phyloP scores from a whole-genome alignment of 2,888 invertebrate genomes.

The Macropis europaea region DNA sequence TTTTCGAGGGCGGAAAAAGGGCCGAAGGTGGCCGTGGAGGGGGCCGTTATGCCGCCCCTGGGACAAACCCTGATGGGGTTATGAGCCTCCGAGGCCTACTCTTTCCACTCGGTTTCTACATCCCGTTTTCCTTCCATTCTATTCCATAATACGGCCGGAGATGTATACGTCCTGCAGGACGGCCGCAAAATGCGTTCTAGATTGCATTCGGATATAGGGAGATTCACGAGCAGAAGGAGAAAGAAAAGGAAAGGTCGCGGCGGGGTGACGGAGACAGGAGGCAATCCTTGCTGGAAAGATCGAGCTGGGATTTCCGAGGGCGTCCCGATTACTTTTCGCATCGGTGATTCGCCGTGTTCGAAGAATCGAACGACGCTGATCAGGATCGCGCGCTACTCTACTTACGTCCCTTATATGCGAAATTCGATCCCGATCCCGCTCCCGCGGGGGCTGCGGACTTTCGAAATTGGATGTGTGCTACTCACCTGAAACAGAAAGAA shows the following conservation, averaged over 20 bases:
- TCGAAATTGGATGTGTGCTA: slow-evolving; percentile 47
- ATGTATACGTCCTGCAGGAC: slow-evolving; percentile 75
- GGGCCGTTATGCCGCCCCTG: slow-evolving; percentile 75
- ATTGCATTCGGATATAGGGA: slow-evolving; percentile 76
- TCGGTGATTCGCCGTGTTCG: slow-evolving; percentile 57
- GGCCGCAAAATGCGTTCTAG: slow-evolving; percentile 77
- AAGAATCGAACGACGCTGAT: slow-evolving; percentile 45
- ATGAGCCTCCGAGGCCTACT: slow-evolving; percentile 82
- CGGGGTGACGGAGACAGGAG: slow-evolving; percentile 6
- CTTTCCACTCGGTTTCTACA: slow-evolving; percentile 73
- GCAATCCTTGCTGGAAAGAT: slow-evolving; percentile 70
- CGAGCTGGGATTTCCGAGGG: slow-evolving; percentile 73
- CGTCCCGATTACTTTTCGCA: slow-evolving; percentile 63
- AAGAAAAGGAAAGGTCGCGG: not conserved
- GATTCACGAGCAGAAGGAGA: slow-evolving; percentile 62
- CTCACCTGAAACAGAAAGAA: slow-evolving; percentile 74
- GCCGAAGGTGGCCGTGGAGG: slow-evolving; percentile 47
- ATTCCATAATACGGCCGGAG: slow-evolving; percentile 77
- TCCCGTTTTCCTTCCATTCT: slow-evolving; percentile 78
- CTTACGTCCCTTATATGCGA: slow-evolving; percentile 52
- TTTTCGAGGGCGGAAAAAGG: slow-evolving; percentile 50
- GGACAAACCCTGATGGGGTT: slow-evolving; percentile 82
- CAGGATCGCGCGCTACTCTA: slow-evolving; percentile 55
- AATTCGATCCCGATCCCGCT: slow-evolving; percentile 51
- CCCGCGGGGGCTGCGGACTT: slow-evolving; percentile 24